Conservation (phyloP, 1,140 invertebrate genomes). For the Chlorops oryzae region DNA sequence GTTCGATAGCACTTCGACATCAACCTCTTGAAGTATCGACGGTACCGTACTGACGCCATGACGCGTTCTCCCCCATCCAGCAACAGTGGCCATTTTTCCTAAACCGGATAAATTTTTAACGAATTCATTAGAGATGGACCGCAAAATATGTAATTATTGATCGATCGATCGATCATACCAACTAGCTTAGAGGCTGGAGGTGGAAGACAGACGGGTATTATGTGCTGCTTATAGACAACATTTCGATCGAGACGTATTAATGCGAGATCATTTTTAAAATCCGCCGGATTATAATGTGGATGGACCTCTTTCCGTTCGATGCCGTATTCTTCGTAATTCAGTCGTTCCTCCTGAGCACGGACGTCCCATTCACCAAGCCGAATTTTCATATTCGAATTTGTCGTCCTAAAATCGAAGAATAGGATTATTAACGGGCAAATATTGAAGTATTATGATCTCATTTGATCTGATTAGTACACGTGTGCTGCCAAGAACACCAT, state of each 20-base stretch:
- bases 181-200: conserved; percentile 66
- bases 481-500: conserved; percentile 51
- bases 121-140: too few relatives aligned
- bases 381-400: conserved; percentile 78
- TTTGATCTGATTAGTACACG: not conserved
- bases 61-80: conserved; percentile 81
- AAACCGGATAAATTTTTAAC: too few relatives aligned
- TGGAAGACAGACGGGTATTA: conserved; percentile 78
- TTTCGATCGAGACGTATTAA: conserved; percentile 71
- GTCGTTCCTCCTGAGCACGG: conserved; percentile 69
- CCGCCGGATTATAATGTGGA: conserved; percentile 78
- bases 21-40: conserved; percentile 64
- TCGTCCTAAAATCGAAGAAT: conserved; percentile 49
- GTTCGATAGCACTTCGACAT: conserved; percentile 86
- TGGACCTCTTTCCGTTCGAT: conserved; percentile 87
- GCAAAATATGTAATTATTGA: too few relatives aligned
- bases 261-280: conserved; percentile 86
- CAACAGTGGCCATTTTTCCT: conserved; percentile 79
- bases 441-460: not conserved
- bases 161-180: too few relatives aligned
- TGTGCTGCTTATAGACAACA: conserved; percentile 82
- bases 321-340: conserved; percentile 79
- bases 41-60: conserved; percentile 78
- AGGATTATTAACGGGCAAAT: not conserved
- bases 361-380: conserved; percentile 89